Percentiles rank a stretch among this genome's conserved stretches.
These are phyloP conservation scores for Montipora capitata DNA, from an alignment of 92 coral and sea anemone species.

Conservation along the genomic window DNA sequence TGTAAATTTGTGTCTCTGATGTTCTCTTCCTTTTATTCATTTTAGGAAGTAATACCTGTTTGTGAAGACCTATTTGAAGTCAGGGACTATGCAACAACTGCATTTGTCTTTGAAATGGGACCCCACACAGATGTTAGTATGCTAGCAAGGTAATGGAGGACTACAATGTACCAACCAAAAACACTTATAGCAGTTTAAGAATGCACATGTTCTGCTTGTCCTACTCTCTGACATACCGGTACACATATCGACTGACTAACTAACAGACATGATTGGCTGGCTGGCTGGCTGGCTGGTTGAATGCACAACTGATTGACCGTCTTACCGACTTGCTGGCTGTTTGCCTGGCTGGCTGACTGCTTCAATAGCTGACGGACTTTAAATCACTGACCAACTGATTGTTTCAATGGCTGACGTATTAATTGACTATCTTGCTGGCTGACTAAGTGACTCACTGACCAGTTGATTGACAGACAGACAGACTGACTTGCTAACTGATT, in stretches of 20 bases:
- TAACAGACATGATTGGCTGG: not conserved
- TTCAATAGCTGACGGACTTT: not conserved
- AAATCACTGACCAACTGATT: too few species aligned
- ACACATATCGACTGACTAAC: not conserved
- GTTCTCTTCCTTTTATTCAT: too few species aligned
- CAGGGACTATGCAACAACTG: conserved; percentile 82
- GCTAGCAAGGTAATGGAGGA: conserved; percentile 79
- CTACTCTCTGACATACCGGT: not conserved
- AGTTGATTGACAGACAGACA: not conserved
- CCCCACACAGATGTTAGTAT: conserved; percentile 50
- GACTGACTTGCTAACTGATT: not conserved
- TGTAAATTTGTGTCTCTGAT: too few species aligned
- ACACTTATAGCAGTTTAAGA: not conserved
- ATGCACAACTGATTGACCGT: too few species aligned
- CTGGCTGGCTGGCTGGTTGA: not conserved
- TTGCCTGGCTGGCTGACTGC: not conserved
- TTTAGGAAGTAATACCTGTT: conserved; percentile 72
- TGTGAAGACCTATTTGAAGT: conserved; percentile 86
- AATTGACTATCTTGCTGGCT: too few species aligned
- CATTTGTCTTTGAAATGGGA: conserved; percentile 84
- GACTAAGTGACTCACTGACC: not conserved
- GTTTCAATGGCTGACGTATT: not conserved
- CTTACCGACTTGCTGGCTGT: not conserved
- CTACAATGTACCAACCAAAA: too few species aligned
- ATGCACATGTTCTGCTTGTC: not conserved